phyloP scores from a whole-genome alignment of 2,888 invertebrate species.

The Pharmacophagus antenor region DNA sequence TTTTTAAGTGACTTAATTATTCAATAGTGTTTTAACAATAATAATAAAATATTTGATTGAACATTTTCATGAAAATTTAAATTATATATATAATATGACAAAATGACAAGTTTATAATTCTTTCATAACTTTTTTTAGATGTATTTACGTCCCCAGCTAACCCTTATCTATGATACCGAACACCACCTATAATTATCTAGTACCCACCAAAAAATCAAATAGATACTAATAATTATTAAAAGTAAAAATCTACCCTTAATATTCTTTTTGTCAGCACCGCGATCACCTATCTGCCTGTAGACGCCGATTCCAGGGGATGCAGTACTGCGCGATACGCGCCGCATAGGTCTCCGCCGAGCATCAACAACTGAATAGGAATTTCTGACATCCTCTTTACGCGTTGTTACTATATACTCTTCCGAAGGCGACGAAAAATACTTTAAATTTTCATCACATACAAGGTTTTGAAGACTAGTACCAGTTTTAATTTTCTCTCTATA shows the following conservation, averaged over 20 bases:
- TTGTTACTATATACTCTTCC: slow-evolving; percentile 44
- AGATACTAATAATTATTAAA: neutral
- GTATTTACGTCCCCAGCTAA: neutral
- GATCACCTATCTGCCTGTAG: slow-evolving; percentile 67
- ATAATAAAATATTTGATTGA: too few species aligned
- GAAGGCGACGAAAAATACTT: slow-evolving; percentile 62
- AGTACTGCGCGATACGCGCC: slow-evolving; percentile 53
- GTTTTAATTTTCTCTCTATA: slow-evolving; percentile 53
- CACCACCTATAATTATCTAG: too few species aligned
- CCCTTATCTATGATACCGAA: neutral
- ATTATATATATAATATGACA: too few species aligned
- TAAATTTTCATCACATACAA: slow-evolving; percentile 59
- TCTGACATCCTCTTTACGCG: slow-evolving; percentile 52
- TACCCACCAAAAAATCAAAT: neutral
- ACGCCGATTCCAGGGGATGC: slow-evolving; percentile 65
- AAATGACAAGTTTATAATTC: too few species aligned
- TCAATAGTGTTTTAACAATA: too few species aligned
- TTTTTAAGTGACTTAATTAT: too few species aligned
- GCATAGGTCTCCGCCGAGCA: slow-evolving; percentile 53
- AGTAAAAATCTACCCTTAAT: slow-evolving; percentile 46
- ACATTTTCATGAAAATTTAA: too few species aligned
- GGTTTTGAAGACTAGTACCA: slow-evolving; percentile 68
- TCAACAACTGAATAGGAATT: slow-evolving; percentile 68
- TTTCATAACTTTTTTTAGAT: too few species aligned
- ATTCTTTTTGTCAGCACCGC: slow-evolving; percentile 46